A percentile compares a stretch with the other conserved stretches of the same genome.
These are phyloP conservation scores for Noctua comes DNA, from an alignment of 2,888 invertebrate species.

Conservation along the genomic window DNA sequence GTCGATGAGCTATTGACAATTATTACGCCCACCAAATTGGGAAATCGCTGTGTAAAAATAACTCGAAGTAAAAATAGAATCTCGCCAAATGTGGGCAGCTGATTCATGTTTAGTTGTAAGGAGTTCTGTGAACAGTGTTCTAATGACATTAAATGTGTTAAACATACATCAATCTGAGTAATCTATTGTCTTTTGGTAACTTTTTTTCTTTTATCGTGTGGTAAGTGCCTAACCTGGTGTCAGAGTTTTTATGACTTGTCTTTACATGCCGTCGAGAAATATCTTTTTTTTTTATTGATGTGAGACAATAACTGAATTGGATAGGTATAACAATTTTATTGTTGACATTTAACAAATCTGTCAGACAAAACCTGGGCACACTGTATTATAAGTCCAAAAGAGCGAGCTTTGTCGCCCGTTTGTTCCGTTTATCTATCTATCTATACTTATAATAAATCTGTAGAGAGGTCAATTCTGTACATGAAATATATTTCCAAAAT, in stretches of 20 bases:
- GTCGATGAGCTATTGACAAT: slow-evolving; percentile 47
- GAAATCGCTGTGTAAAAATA: slow-evolving; percentile 33
- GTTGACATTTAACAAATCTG: not conserved
- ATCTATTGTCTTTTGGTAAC: too few relatives aligned
- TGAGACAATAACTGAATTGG: not conserved
- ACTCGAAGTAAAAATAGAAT: slow-evolving; percentile 46
- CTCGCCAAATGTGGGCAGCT: slow-evolving; percentile 18
- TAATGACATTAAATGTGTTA: not conserved
- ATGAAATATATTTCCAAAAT: too few relatives aligned
- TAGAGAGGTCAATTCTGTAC: too few relatives aligned
- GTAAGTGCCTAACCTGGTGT: too few relatives aligned
- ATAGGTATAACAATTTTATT: not conserved
- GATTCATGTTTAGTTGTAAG: slow-evolving; percentile 15
- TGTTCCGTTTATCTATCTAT: not conserved
- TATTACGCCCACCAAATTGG: slow-evolving; percentile 42
- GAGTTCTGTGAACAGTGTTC: not conserved
- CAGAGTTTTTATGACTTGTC: too few relatives aligned
- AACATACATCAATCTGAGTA: not conserved
- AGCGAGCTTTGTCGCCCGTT: not conserved
- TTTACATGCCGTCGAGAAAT: too few relatives aligned
- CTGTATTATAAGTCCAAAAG: not conserved
- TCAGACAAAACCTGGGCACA: not conserved
- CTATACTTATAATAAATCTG: too few relatives aligned
- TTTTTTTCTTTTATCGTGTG: too few relatives aligned
- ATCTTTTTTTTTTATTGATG: not conserved